phyloP scores from a whole-genome alignment of 2,888 invertebrate species.

The Cephus rjabovi region DNA sequence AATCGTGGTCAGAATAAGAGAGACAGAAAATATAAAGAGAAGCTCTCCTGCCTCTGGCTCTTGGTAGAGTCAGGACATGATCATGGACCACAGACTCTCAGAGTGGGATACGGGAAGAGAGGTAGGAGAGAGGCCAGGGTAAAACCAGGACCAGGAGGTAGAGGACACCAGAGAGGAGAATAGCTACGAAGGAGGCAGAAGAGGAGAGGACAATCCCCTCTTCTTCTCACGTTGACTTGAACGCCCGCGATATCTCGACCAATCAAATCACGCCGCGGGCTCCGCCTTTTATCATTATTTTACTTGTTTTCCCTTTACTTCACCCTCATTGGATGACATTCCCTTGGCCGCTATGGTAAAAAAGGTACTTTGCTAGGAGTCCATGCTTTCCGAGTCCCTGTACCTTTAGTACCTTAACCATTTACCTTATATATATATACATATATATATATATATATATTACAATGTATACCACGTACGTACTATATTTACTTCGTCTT shows the following conservation, averaged over 20 bases:
- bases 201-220: slow-evolving; percentile 39
- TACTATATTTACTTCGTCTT: background rate
- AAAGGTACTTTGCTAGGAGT: slow-evolving; percentile 43
- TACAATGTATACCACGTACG: background rate
- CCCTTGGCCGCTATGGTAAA: slow-evolving; percentile 47
- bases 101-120: slow-evolving; percentile 36
- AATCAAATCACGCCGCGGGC: slow-evolving; percentile 65
- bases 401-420: background rate
- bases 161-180: slow-evolving; percentile 26
- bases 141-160: slow-evolving; percentile 31
- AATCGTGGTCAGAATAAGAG: slow-evolving; percentile 13
- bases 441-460: background rate
- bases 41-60: slow-evolving; percentile 10
- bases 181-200: slow-evolving; percentile 40
- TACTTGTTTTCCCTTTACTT: slow-evolving; percentile 67
- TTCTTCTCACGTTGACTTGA: slow-evolving; percentile 56
- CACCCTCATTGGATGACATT: slow-evolving; percentile 67
- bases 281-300: slow-evolving; percentile 68
- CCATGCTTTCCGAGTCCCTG: slow-evolving; percentile 45
- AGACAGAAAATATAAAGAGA: slow-evolving; percentile 16
- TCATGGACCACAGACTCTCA: slow-evolving; percentile 44
- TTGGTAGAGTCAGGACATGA: slow-evolving; percentile 50
- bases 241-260: slow-evolving; percentile 67
- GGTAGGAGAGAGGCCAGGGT: slow-evolving; percentile 26
- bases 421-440: background rate